Conservation (phyloP, 2,113 vertebrate species). For the Micronycteris hirsuta region DNA sequence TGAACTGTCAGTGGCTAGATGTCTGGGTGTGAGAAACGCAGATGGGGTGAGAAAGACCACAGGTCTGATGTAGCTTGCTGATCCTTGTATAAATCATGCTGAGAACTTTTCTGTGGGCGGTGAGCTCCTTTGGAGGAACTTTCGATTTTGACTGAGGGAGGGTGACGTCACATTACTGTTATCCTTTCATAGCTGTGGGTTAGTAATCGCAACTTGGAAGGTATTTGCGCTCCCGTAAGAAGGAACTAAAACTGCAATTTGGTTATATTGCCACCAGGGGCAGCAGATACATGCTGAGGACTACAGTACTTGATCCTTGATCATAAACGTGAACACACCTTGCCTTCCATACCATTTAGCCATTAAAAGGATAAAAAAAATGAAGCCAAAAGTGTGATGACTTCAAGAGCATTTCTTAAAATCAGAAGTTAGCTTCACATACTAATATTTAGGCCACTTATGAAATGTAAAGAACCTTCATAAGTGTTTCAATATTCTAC, state of each 20-base stretch:
- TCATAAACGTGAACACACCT: background rate
- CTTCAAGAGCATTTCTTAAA: background rate
- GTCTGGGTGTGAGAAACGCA: background rate
- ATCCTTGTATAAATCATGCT: background rate
- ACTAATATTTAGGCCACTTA: background rate
- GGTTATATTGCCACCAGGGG: background rate
- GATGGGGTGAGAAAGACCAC: background rate
- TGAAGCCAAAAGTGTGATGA: background rate
- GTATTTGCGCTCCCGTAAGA: background rate
- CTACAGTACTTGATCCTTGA: background rate
- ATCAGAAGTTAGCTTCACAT: background rate
- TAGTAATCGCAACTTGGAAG: background rate
- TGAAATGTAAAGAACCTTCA: background rate
- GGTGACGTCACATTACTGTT: background rate
- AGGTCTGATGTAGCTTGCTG: background rate
- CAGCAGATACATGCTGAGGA: background rate
- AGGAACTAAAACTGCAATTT: constrained; percentile 4
- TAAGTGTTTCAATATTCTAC: background rate
- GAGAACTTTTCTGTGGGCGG: background rate
- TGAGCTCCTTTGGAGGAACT: background rate
- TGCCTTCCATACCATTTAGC: background rate
- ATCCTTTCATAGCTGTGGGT: background rate
- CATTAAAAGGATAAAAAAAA: background rate
- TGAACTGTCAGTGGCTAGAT: background rate
- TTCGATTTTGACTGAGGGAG: background rate